These are phyloP conservation scores for Melanotus villosus DNA, from an alignment of 2,888 invertebrate species.

Conservation along the genomic window DNA sequence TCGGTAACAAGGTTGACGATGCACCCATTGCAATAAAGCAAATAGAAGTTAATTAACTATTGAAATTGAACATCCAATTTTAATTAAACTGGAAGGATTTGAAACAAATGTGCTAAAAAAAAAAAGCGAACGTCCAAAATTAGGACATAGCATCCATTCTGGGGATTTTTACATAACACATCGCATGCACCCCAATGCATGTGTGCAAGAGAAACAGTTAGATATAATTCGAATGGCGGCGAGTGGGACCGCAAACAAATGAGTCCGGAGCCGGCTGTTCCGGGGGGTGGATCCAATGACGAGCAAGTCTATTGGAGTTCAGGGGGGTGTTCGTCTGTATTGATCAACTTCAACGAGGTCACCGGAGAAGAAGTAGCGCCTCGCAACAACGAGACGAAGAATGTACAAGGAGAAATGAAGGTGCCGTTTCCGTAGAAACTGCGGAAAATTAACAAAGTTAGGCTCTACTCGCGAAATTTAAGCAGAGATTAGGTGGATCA, in stretches of 20 bases:
- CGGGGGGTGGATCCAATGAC: conserved; percentile 48
- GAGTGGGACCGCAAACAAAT: conserved; percentile 15
- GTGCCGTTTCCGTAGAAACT: conserved; percentile 44
- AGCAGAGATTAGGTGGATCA: background rate
- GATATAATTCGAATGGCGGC: background rate
- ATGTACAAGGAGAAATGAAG: conserved; percentile 42
- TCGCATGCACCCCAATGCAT: conserved; percentile 30
- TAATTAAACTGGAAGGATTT: conserved; percentile 7
- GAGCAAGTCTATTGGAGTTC: conserved; percentile 51
- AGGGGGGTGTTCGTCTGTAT: conserved; percentile 50
- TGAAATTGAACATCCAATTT: background rate
- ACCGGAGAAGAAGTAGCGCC: conserved; percentile 47
- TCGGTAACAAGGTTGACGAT: too few species aligned
- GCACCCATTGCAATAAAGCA: too few species aligned
- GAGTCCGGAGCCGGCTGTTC: conserved; percentile 36
- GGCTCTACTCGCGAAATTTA: background rate
- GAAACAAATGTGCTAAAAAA: conserved; percentile 11
- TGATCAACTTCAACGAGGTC: conserved; percentile 53
- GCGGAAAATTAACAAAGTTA: conserved; percentile 31
- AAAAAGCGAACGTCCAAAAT: conserved; percentile 6
- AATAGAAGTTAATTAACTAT: conserved; percentile 1
- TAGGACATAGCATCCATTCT: conserved; percentile 23
- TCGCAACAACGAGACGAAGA: conserved; percentile 45
- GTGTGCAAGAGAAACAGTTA: background rate
- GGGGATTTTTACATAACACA: conserved; percentile 25